Base-by-base conservation (phyloP, 2,888 invertebrate genomes). In the Macaria liturata region DNA sequence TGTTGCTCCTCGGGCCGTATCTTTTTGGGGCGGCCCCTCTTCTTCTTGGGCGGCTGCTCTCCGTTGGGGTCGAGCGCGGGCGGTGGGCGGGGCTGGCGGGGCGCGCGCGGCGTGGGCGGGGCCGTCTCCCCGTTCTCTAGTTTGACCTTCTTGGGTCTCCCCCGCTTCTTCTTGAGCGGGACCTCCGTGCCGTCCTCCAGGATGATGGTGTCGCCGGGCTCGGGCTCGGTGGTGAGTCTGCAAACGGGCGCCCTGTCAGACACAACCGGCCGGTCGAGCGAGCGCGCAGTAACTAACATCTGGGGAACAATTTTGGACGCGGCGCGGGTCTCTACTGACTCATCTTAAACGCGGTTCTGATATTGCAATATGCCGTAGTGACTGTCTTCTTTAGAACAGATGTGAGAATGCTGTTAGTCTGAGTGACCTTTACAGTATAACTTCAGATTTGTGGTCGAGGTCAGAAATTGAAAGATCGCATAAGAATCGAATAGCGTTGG, bases 1-100 rank as follows among this genome's bases (percentile, higher is more conserved):
- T 93, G 93, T 67, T 91, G 92, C 68, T 93, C 94, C 75, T 94
- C 94, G 49, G 94, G 93, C 64, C 96, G 94, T 20, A 97, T 95
- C 88, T 97, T 98, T 88, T 97, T 97, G 62, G 97, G 97, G 62
- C 97, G 93, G 30, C 97, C 97, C 32, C 97, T 90, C 79, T 97
- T 97, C 86, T 97, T 97, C 89, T 97, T 97, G 63, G 96, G 95
- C 63, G 95, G 94, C 75, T 83, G 83, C 55, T 90, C 91, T 0
- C 78, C 83, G 66, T 68, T 73, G 43, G 80, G 75, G 53, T 81
- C 83, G 46, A 76, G 72, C 43, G 70, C 62, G 51, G 80, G 76
- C 45, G 83, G 79, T 8, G 81, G 75, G 49, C 86, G 81, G 3
- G 87, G 86, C 52, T 67, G 70, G 4, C 86, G 74, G 31, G 92